phyloP scores from a whole-genome alignment of 2,113 vertebrate species.

The Saguinus midas region DNA sequence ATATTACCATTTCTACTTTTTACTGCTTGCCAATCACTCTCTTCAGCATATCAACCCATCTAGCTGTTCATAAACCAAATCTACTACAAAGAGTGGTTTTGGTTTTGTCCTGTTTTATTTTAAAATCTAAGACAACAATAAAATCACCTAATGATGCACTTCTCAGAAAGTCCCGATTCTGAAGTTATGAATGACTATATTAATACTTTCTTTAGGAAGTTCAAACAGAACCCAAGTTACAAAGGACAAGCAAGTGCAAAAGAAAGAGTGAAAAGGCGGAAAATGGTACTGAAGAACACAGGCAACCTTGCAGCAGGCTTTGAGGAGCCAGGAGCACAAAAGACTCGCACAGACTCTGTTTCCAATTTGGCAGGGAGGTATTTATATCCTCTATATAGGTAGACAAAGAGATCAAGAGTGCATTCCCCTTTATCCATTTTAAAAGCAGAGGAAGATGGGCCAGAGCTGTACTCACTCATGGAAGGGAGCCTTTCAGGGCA shows the following conservation, averaged over 20 bases:
- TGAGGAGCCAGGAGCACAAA: neutral
- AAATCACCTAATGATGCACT: neutral
- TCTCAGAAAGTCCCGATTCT: neutral
- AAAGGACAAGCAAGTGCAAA: neutral
- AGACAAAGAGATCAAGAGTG: neutral
- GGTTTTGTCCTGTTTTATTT: too few relatives aligned
- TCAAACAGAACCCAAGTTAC: neutral
- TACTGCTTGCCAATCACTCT: too few relatives aligned
- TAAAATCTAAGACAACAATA: too few relatives aligned
- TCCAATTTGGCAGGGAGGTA: neutral
- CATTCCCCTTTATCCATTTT: fast-evolving
- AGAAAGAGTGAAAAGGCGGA: neutral
- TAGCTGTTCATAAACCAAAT: too few relatives aligned
- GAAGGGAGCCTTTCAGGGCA: slow-evolving; percentile 95
- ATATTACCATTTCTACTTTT: too few relatives aligned
- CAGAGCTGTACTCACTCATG: slow-evolving; percentile 92
- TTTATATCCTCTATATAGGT: fast-evolving
- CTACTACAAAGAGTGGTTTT: too few relatives aligned
- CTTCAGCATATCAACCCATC: too few relatives aligned
- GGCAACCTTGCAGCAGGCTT: neutral
- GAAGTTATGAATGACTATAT: neutral
- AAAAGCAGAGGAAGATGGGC: neutral
- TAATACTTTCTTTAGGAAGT: neutral
- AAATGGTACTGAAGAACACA: neutral
- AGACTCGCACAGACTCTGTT: too few relatives aligned